Percentiles rank a stretch among this genome's conserved stretches.
Evolutionary conservation across 2,113 vertebrate genomes (phyloP).

Genomic region (Psettodes erumei): DNA sequence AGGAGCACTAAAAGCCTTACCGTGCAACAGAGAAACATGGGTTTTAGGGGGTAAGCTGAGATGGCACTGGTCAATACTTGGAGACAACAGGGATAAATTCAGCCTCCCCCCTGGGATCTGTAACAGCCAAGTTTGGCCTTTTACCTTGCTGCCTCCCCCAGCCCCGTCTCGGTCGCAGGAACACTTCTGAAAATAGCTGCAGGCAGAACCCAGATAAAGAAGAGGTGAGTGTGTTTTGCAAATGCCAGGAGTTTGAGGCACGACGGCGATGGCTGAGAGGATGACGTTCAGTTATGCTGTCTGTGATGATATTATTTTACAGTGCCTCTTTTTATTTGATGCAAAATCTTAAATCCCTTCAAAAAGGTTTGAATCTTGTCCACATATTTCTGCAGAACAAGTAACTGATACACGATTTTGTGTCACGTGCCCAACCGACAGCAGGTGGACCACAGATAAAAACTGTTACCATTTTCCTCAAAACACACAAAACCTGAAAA

Average conservation of each 20-base stretch:
- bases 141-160: slow-evolving; percentile 28
- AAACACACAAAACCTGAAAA: too few species aligned
- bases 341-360: too few species aligned
- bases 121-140: slow-evolving; percentile 58
- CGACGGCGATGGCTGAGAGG: not conserved
- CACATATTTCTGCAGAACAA: too few species aligned
- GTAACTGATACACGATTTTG: too few species aligned
- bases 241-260: slow-evolving; percentile 40
- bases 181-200: slow-evolving; percentile 60
- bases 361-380: too few species aligned
- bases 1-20: not conserved
- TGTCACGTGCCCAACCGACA: too few species aligned
- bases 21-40: slow-evolving; percentile 25
- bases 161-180: slow-evolving; percentile 32
- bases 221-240: not conserved
- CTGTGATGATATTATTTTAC: slow-evolving; percentile 44
- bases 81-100: slow-evolving; percentile 54
- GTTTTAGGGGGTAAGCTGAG: slow-evolving; percentile 43
- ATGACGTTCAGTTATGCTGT: slow-evolving; percentile 18
- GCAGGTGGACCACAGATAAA: too few species aligned
- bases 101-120: slow-evolving; percentile 61
- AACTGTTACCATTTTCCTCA: too few species aligned
- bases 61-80: slow-evolving; percentile 47
- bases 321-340: too few species aligned
- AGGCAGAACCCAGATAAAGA: slow-evolving; percentile 6